These are phyloP conservation scores for Eospalax fontanierii DNA, from an alignment of 2,797 vertebrate species.

Conservation along the genomic window DNA sequence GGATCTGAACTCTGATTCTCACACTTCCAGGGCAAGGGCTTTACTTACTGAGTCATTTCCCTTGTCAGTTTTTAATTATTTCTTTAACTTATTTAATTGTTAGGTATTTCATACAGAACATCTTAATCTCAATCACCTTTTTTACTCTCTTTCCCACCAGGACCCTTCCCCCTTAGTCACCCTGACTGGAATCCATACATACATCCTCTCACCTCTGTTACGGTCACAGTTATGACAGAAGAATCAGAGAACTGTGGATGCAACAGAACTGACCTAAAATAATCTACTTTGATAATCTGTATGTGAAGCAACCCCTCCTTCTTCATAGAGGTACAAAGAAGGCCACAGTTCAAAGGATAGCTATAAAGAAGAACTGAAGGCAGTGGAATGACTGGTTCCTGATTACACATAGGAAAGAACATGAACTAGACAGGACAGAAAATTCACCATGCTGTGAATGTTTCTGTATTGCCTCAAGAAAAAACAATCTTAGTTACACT, in stretches of 20 bases:
- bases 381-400: background rate
- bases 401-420: background rate
- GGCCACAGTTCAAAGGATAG: background rate
- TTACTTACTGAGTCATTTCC: too few species aligned
- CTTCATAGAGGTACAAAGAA: background rate
- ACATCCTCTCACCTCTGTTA: too few species aligned
- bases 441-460: background rate
- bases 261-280: background rate
- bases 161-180: too few species aligned
- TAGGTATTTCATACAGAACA: too few species aligned
- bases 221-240: background rate
- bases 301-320: background rate
- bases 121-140: too few species aligned
- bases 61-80: too few species aligned
- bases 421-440: background rate
- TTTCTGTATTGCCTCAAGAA: background rate
- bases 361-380: background rate
- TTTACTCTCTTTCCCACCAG: too few species aligned
- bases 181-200: too few species aligned
- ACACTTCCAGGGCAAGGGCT: too few species aligned
- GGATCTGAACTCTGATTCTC: too few species aligned
- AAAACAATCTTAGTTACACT: background rate
- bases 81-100: too few species aligned
- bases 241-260: background rate
- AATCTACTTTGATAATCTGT: background rate